Conservation (phyloP, 2,888 invertebrate genomes). For the Serrognathus titanus region DNA sequence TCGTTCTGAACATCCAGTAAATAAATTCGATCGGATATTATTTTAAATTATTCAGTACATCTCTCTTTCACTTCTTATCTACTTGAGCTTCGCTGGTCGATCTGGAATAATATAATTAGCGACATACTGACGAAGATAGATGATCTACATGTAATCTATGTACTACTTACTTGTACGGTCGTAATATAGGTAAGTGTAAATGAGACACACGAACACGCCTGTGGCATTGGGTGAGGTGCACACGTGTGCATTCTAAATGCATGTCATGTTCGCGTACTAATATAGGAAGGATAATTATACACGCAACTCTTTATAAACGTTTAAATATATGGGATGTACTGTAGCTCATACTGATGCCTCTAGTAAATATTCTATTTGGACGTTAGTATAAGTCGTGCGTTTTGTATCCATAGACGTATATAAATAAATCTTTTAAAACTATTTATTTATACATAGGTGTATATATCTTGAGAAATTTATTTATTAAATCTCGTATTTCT, state of each 20-base stretch:
- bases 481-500: no score
- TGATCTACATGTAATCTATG: conserved; percentile 17
- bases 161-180: conserved; percentile 21
- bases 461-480: no score
- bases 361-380: no score
- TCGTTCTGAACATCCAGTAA: no score
- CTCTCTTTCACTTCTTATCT: conserved; percentile 27
- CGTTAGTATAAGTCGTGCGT: no score
- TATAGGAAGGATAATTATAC: conserved; percentile 4
- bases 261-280: conserved; percentile 20
- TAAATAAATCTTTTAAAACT: no score
- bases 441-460: no score
- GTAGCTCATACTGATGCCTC: no score
- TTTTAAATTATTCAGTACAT: conserved; percentile 27
- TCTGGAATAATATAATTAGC: conserved; percentile 14
- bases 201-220: conserved; percentile 31
- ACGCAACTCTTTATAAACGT: background rate
- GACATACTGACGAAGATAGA: background rate
- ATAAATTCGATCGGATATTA: conserved; percentile 23
- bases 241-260: conserved; percentile 31
- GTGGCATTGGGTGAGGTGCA: conserved; percentile 29
- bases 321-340: background rate
- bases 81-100: conserved; percentile 26
- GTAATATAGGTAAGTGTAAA: conserved; percentile 27
- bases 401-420: no score